phyloP scores from a whole-genome alignment of 2,888 invertebrate genomes.

The Rapana venosa region DNA sequence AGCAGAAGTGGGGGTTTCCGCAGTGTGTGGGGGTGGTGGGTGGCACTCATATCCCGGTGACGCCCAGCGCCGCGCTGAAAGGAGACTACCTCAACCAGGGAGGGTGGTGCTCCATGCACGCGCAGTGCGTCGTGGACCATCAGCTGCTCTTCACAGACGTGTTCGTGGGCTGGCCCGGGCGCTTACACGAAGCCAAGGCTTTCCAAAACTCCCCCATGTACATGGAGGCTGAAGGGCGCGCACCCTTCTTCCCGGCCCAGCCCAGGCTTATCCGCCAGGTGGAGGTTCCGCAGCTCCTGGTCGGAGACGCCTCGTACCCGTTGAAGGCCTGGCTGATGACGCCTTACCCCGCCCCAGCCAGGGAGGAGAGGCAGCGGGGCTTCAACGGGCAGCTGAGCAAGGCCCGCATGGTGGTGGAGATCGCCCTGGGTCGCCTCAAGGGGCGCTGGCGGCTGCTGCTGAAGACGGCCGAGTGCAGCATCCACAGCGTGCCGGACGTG shows the following conservation, averaged over 20 bases:
- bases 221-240: background rate
- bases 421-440: background rate
- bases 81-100: background rate
- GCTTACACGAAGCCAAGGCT: background rate
- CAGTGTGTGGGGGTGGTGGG: background rate
- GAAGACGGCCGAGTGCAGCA: background rate
- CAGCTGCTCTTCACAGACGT: background rate
- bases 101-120: background rate
- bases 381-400: background rate
- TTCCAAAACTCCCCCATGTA: background rate
- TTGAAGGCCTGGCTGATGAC: background rate
- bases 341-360: background rate
- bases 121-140: background rate
- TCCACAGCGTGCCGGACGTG: background rate
- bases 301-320: background rate
- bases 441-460: background rate
- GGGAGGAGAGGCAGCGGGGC: background rate
- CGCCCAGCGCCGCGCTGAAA: background rate
- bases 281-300: background rate
- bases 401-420: background rate
- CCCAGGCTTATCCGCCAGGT: background rate
- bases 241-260: background rate
- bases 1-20: background rate
- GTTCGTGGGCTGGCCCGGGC: background rate
- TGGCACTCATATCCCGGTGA: background rate